Percentiles rank a stretch among this genome's conserved stretches.
phyloP scores from a whole-genome alignment of 2,797 vertebrate genomes.

The Sebastes itinus region DNA sequence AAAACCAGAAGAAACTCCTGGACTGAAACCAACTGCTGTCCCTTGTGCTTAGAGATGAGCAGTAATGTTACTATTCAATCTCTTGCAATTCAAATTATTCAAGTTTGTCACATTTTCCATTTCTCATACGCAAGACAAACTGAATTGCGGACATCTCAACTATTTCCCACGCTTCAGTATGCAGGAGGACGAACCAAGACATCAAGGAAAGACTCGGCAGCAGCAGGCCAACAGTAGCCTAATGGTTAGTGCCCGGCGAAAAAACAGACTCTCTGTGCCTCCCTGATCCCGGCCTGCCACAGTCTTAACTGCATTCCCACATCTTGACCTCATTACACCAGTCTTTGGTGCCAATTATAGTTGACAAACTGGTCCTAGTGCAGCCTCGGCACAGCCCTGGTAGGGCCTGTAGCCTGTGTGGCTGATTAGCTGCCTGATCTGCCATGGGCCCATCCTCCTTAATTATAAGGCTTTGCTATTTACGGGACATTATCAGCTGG shows the following conservation, averaged over 20 bases:
- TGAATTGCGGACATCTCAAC: neutral
- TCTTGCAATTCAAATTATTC: neutral
- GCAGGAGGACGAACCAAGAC: neutral
- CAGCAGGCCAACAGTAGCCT: constrained; percentile 60
- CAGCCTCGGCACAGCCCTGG: constrained; percentile 24
- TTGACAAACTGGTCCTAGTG: constrained; percentile 65
- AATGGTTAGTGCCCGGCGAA: constrained; percentile 43
- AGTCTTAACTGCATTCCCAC: constrained; percentile 51
- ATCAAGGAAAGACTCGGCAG: constrained; percentile 3
- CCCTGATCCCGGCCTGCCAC: constrained; percentile 45
- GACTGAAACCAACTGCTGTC: neutral
- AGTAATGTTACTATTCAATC: neutral
- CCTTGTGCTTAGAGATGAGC: neutral
- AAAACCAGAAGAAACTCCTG: constrained; percentile 20
- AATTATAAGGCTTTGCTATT: constrained; percentile 62
- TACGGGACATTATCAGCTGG: constrained; percentile 58
- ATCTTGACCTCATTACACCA: constrained; percentile 75
- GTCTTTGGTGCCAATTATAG: constrained; percentile 68
- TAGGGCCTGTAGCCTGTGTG: constrained; percentile 42
- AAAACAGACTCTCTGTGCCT: constrained; percentile 31
- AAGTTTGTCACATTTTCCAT: neutral
- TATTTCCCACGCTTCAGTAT: constrained; percentile 15
- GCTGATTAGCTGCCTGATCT: constrained; percentile 71
- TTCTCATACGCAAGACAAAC: neutral
- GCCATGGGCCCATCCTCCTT: constrained; percentile 65